Evolutionary conservation across 2,888 invertebrate species (phyloP).

Genomic region (Masnerella sp.): DNA sequence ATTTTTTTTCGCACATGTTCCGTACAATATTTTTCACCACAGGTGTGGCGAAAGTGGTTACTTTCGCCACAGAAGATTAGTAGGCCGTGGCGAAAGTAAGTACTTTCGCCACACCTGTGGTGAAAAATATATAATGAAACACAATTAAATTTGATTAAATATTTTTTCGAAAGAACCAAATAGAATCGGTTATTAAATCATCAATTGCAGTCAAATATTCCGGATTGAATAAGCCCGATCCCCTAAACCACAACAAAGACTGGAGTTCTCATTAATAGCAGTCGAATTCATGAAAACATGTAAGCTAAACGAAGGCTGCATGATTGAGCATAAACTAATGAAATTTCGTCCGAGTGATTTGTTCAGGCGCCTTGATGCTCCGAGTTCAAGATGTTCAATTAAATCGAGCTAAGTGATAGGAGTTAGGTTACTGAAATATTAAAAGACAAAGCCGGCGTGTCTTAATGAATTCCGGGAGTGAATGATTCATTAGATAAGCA

Average conservation of each 20-base stretch:
- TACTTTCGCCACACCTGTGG: too few species aligned
- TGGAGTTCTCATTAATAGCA: background rate
- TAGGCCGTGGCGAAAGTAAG: too few species aligned
- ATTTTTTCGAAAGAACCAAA: too few species aligned
- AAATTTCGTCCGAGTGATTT: slow-evolving; percentile 40
- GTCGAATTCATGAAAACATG: slow-evolving; percentile 20
- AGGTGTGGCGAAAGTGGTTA: too few species aligned
- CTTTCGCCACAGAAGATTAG: too few species aligned
- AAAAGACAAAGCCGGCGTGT: slow-evolving; percentile 15
- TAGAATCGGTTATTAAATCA: too few species aligned
- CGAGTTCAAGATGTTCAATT: slow-evolving; percentile 34
- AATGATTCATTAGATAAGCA: slow-evolving; percentile 25
- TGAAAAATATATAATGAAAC: too few species aligned
- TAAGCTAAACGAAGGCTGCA: slow-evolving; percentile 17
- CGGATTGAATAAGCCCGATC: too few species aligned
- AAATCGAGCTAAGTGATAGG: slow-evolving; percentile 40
- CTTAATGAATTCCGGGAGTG: slow-evolving; percentile 30
- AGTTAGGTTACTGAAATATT: slow-evolving; percentile 33
- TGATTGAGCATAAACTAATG: slow-evolving; percentile 42
- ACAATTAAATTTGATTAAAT: too few species aligned
- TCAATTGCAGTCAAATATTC: too few species aligned
- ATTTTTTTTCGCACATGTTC: too few species aligned
- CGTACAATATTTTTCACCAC: too few species aligned
- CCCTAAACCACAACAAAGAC: slow-evolving; percentile 8
- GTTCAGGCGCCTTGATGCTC: slow-evolving; percentile 14